These are phyloP conservation scores for Neogale vison DNA, from an alignment of 2,113 vertebrate species.

Conservation along the genomic window DNA sequence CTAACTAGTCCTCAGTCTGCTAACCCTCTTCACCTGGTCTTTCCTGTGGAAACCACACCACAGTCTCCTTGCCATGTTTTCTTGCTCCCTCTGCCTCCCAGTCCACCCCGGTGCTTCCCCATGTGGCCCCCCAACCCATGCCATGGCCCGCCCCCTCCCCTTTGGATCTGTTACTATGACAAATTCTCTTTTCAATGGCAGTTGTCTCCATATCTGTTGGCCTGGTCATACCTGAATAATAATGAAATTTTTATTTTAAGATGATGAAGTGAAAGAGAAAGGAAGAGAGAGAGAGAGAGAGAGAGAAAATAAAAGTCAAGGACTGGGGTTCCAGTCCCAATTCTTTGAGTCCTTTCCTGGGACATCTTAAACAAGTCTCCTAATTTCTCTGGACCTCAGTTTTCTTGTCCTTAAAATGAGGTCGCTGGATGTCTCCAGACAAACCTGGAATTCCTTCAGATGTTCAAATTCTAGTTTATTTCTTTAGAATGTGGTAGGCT, in stretches of 20 bases:
- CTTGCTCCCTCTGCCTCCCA: neutral
- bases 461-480: neutral
- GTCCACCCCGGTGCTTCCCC: rapidly evolving
- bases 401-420: neutral
- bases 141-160: rapidly evolving
- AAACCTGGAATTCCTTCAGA: neutral
- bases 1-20: neutral
- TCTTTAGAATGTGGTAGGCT: neutral
- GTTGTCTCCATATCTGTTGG: neutral
- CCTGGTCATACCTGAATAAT: neutral
- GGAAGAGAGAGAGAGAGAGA: neutral
- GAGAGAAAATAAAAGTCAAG: neutral
- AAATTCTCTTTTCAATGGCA: neutral
- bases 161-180: neutral
- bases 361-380: neutral
- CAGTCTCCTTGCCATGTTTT: neutral
- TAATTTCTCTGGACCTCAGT: neutral
- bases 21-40: neutral
- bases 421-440: neutral
- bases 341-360: neutral
- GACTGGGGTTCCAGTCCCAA: rapidly evolving
- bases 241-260: neutral
- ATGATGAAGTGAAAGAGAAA: neutral
- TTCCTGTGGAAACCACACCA: neutral
- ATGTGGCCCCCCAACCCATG: too few relatives aligned